These are phyloP conservation scores for Leucania comma DNA, from an alignment of 2,888 invertebrate species.

Conservation along the genomic window DNA sequence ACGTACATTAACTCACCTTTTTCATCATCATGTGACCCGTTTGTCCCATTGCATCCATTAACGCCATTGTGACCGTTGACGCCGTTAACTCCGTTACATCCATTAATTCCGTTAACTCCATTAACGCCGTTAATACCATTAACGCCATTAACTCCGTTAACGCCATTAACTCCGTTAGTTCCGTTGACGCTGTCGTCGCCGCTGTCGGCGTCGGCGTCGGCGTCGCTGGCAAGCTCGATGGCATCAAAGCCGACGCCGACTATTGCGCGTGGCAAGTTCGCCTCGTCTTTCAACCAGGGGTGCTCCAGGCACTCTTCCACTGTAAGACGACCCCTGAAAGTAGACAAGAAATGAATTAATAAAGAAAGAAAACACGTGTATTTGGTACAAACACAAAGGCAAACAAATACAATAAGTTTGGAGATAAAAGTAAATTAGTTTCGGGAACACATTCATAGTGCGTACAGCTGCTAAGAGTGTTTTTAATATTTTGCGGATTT, in stretches of 20 bases:
- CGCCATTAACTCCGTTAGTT: slow-evolving; percentile 14
- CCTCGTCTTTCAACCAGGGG: slow-evolving; percentile 95
- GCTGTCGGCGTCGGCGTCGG: slow-evolving; percentile 67
- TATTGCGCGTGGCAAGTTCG: slow-evolving; percentile 88
- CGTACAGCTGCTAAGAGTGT: no score
- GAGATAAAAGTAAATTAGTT: no score
- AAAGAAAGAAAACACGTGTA: neutral
- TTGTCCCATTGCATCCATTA: slow-evolving; percentile 73
- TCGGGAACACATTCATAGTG: no score
- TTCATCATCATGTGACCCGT: slow-evolving; percentile 80
- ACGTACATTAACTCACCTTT: slow-evolving; percentile 74
- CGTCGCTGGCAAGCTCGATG: slow-evolving; percentile 76
- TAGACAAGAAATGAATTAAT: slow-evolving; percentile 3
- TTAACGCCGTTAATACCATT: slow-evolving; percentile 20
- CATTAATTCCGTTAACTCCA: slow-evolving; percentile 63
- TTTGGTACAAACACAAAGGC: no score
- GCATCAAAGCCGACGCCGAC: slow-evolving; percentile 83
- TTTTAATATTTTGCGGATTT: no score
- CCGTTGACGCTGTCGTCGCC: slow-evolving; percentile 51
- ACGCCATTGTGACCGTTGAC: slow-evolving; percentile 71
- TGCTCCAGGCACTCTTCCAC: slow-evolving; percentile 97
- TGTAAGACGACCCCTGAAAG: slow-evolving; percentile 96
- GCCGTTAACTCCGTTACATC: slow-evolving; percentile 71
- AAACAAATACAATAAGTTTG: no score
- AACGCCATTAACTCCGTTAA: slow-evolving; percentile 20